Evolutionary conservation across 2,888 invertebrate species (phyloP), one percentile per base, ranked within the genome.

Genomic region (Phrixothrix hirtus): DNA sequence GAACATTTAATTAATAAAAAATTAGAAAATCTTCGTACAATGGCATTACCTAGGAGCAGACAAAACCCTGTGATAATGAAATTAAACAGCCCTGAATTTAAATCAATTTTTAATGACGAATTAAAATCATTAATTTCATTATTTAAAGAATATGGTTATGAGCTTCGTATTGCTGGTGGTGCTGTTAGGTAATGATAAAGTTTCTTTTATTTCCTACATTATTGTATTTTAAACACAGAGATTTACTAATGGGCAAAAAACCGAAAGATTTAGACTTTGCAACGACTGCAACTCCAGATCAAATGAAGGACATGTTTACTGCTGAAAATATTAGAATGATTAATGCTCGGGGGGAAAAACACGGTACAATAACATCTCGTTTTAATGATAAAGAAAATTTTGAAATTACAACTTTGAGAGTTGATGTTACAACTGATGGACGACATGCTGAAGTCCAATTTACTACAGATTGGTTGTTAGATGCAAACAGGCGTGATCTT

Each of bases 241-340:
- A 94, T 74, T 78, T 94, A 17, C 72, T 95, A n/a, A 83, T 88
- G 83, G 83, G 85, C 2, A 83, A 82, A 39, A 77, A 78, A 60
- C 95, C 96, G 1, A 88, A 88, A 69, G 99, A 99, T 77, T 78
- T 99, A 38, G 99, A 99, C 77, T 96, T 99, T 79, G 99, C 99
- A 0, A 96, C 98, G 3, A 90, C 89, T 10, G 99, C 99, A 5
- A 98, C 97, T 0, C 99, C 99, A 0, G 81, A 85, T 10, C 83
- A 99, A 78, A 97, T 99, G 97, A 95, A 94, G 72, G 83, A 85
- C 26, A 92, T 98, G 87, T 96, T 98, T 69, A 84, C 78, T 3
- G 77, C 79, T 36, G 94, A 95, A 77, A 79, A 85, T 41, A 81
- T 99, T 26, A 81, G 98, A 57, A 88, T 96, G 89, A 88, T 99